Evolutionary conservation across 2,888 invertebrate genomes (phyloP).

Genomic region (Trichacis sp.): DNA sequence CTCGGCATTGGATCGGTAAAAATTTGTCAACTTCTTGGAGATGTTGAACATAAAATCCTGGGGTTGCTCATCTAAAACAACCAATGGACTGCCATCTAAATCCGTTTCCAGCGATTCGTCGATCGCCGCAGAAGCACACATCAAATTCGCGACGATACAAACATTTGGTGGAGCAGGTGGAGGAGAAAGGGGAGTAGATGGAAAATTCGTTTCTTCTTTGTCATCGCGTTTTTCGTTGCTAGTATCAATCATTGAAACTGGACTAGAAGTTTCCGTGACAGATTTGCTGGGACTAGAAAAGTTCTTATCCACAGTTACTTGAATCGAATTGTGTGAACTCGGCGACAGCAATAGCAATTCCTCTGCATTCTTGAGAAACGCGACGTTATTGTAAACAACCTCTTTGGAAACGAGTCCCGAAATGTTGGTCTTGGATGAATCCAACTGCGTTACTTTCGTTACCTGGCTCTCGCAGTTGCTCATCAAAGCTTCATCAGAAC

Average conservation of each 20-base stretch:
- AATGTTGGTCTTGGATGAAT: too few relatives aligned
- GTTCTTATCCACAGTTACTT: not conserved
- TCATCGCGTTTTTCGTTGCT: not conserved
- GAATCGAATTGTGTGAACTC: not conserved
- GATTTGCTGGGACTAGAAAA: not conserved
- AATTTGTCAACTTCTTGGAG: not conserved
- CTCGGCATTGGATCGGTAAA: not conserved
- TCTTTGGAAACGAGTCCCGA: too few relatives aligned
- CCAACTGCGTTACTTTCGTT: not conserved
- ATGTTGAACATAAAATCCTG: not conserved
- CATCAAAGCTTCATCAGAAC: slow-evolving; percentile 8
- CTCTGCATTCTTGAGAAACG: too few relatives aligned
- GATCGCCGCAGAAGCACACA: slow-evolving; percentile 38
- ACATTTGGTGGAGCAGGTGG: slow-evolving; percentile 26
- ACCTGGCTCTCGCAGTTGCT: not conserved
- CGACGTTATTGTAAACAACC: too few relatives aligned
- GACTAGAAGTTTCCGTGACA: too few relatives aligned
- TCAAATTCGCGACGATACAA: slow-evolving; percentile 27
- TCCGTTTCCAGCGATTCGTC: slow-evolving; percentile 56
- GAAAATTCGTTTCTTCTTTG: slow-evolving; percentile 8
- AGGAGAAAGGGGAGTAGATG: slow-evolving; percentile 29
- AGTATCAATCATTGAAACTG: too few relatives aligned
- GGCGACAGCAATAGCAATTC: not conserved
- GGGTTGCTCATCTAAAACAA: slow-evolving; percentile 43
- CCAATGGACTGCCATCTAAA: slow-evolving; percentile 51